A percentile compares a stretch with the other conserved stretches of the same genome.
phyloP scores from a whole-genome alignment of 2,888 invertebrate species.

The Stramonita haemastoma region DNA sequence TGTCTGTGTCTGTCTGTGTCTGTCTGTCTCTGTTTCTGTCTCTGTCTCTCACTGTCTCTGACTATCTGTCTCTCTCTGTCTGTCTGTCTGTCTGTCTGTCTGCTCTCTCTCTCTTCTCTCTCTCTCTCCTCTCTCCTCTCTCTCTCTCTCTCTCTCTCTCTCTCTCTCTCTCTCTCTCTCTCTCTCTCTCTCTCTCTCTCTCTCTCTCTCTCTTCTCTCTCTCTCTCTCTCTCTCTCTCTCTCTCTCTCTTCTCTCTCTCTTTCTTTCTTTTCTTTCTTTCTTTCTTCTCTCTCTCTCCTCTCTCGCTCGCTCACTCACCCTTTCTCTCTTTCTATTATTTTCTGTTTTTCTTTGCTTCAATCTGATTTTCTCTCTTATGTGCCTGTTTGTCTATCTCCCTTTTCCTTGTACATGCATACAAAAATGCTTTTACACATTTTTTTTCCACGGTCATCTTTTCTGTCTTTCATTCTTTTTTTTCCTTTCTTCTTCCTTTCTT shows the following conservation, averaged over 20 bases:
- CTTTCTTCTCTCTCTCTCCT: background rate
- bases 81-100: too few relatives aligned
- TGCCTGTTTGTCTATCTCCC: background rate
- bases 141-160: background rate
- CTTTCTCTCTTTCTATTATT: background rate
- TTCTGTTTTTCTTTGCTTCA: background rate
- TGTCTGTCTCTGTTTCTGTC: background rate
- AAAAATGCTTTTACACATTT: background rate
- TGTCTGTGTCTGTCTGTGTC: background rate
- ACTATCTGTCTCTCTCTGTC: too few relatives aligned
- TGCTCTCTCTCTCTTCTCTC: too few relatives aligned
- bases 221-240: background rate
- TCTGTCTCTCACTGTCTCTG: too few relatives aligned
- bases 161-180: background rate
- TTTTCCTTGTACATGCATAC: background rate
- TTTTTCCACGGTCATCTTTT: background rate
- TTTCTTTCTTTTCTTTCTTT: background rate
- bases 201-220: background rate
- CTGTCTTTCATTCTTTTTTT: background rate
- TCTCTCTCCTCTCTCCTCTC: background rate
- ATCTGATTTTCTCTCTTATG: background rate
- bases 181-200: background rate
- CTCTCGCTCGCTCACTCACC: background rate
- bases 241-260: background rate
- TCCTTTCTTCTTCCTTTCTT: background rate